A percentile compares a stretch with the other conserved stretches of the same genome.
These are phyloP conservation scores for Hippocampus guttulatus DNA, from an alignment of 2,113 vertebrate species.

Conservation along the genomic window DNA sequence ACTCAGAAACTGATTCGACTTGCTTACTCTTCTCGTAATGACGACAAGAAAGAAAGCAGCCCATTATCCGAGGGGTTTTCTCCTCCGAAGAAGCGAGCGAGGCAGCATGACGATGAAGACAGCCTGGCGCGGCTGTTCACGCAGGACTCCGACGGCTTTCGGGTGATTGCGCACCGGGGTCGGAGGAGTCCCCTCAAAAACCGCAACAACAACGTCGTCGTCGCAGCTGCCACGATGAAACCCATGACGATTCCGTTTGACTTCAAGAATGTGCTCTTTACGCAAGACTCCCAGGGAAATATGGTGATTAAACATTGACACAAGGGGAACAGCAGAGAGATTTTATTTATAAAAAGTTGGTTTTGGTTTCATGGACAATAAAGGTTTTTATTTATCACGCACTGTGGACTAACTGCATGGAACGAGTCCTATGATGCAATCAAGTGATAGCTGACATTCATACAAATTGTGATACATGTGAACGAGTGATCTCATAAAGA, in stretches of 20 bases:
- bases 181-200: constrained; percentile 57
- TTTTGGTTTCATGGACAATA: constrained; percentile 32
- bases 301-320: constrained; percentile 70
- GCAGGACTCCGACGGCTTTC: constrained; percentile 72
- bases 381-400: constrained; percentile 13
- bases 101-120: constrained; percentile 24
- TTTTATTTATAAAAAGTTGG: constrained; percentile 62
- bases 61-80: background rate
- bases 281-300: constrained; percentile 76
- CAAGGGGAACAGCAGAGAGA: constrained; percentile 7
- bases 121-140: constrained; percentile 64
- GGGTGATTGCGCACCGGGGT: constrained; percentile 67
- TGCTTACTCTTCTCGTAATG: constrained; percentile 13
- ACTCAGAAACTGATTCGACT: constrained; percentile 42
- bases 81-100: constrained; percentile 27
- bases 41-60: constrained; percentile 54
- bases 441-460: too few relatives aligned
- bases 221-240: background rate
- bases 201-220: constrained; percentile 28
- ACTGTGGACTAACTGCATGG: background rate
- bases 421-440: background rate
- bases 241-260: constrained; percentile 11
- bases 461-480: background rate
- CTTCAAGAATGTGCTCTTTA: constrained; percentile 67
- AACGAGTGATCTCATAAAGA: background rate